phyloP scores from a whole-genome alignment of 2,888 invertebrate genomes.

The Tipula vernalis region DNA sequence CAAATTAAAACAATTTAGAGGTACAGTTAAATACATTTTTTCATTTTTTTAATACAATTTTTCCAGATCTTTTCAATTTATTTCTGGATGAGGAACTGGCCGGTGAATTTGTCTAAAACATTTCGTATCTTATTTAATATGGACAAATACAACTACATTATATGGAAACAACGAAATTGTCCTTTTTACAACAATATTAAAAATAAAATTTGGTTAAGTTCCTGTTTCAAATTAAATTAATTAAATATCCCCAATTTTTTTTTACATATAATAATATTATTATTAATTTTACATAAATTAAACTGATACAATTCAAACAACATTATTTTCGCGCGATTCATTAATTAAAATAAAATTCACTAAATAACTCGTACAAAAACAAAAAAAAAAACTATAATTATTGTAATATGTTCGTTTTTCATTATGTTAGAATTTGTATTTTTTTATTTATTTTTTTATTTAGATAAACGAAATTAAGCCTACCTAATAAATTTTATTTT shows the following conservation, averaged over 20 bases:
- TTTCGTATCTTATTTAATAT: background rate
- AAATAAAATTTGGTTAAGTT: background rate
- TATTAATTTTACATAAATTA: background rate
- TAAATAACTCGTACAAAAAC: background rate
- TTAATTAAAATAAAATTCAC: background rate
- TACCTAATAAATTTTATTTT: background rate
- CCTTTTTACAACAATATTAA: background rate
- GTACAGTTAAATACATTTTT: too few relatives aligned
- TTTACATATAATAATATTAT: background rate
- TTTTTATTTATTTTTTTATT: background rate
- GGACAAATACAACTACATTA: background rate
- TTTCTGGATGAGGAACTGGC: too few relatives aligned
- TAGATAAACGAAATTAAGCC: background rate
- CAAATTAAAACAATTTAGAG: too few relatives aligned
- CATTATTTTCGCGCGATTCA: background rate
- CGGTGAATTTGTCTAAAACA: too few relatives aligned
- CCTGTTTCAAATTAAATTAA: background rate
- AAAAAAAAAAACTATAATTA: background rate
- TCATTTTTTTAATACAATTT: too few relatives aligned
- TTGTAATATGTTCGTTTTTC: too few relatives aligned
- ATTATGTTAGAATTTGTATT: background rate
- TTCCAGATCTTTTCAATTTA: too few relatives aligned
- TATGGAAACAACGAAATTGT: background rate
- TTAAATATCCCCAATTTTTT: background rate
- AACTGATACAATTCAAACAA: background rate